Percentiles rank a stretch among this genome's conserved stretches.
phyloP scores from a whole-genome alignment of 2,888 invertebrate species.

The Erebia ligea region DNA sequence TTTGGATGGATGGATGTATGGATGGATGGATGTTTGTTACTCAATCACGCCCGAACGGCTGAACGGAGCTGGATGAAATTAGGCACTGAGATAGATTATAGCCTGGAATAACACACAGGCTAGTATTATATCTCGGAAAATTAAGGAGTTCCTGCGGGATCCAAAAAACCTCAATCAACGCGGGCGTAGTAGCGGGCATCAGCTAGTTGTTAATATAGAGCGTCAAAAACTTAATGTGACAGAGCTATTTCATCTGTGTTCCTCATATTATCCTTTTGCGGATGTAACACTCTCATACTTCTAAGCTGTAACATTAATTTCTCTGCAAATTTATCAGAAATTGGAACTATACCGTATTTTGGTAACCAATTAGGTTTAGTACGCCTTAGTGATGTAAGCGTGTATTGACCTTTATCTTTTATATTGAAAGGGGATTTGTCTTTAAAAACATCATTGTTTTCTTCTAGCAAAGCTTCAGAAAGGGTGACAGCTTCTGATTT shows the following conservation, averaged over 20 bases:
- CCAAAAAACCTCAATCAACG: too few species aligned
- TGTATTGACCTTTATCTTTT: slow-evolving; percentile 47
- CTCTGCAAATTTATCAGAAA: slow-evolving; percentile 60
- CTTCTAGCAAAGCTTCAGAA: slow-evolving; percentile 22
- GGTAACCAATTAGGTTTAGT: slow-evolving; percentile 59
- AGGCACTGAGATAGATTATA: too few species aligned
- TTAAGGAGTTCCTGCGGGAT: too few species aligned
- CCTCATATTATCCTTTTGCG: slow-evolving; percentile 37
- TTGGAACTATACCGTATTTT: slow-evolving; percentile 64
- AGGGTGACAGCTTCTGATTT: slow-evolving; percentile 13
- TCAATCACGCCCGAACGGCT: too few species aligned
- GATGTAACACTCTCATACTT: slow-evolving; percentile 47
- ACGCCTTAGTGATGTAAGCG: slow-evolving; percentile 51
- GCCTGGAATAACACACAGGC: too few species aligned
- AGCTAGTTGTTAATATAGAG: too few species aligned
- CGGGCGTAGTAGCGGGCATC: too few species aligned
- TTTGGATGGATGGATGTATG: too few species aligned
- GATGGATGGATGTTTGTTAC: too few species aligned
- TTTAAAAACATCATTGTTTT: slow-evolving; percentile 25
- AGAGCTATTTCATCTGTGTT: slow-evolving; percentile 24
- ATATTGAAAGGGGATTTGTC: slow-evolving; percentile 23
- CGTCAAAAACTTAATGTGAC: slow-evolving; percentile 5
- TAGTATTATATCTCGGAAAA: too few species aligned
- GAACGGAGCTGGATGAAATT: too few species aligned
- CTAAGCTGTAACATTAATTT: slow-evolving; percentile 57